Percentiles rank a stretch among this genome's conserved stretches.
Evolutionary conservation across 1,140 invertebrate genomes (phyloP).

Genomic region (Odontomachus brunneus): DNA sequence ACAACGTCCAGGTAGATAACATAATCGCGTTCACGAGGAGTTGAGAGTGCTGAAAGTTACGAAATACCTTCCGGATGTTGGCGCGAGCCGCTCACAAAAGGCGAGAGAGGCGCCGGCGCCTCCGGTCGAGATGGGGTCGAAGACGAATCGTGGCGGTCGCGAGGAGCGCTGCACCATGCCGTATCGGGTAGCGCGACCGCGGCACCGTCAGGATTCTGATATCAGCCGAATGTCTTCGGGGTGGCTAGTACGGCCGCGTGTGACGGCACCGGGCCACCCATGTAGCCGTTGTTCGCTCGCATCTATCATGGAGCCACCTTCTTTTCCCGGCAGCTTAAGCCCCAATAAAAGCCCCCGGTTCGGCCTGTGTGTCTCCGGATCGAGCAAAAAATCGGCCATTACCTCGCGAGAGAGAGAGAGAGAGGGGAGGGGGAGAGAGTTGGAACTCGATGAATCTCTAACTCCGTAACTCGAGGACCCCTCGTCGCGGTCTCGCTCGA

Average conservation of each 20-base stretch:
- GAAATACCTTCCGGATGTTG: background rate
- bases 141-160: constrained; percentile 40
- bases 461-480: constrained; percentile 63
- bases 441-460: constrained; percentile 58
- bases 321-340: constrained; percentile 80
- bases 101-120: constrained; percentile 58
- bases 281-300: constrained; percentile 83
- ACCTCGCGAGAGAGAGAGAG: constrained; percentile 68
- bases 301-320: constrained; percentile 85
- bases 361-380: constrained; percentile 78
- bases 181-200: constrained; percentile 39
- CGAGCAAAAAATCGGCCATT: constrained; percentile 79
- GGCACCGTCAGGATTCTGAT: constrained; percentile 50
- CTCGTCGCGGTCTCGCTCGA: constrained; percentile 37
- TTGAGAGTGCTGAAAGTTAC: too few species aligned
- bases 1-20: background rate
- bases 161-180: constrained; percentile 24
- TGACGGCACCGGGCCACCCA: constrained; percentile 84
- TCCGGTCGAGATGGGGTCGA: constrained; percentile 13
- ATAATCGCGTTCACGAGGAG: background rate
- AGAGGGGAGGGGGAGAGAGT: constrained; percentile 53
- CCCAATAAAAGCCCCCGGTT: constrained; percentile 82
- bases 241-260: constrained; percentile 83
- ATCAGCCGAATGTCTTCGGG: constrained; percentile 82
- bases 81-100: background rate